A percentile compares a stretch with the other conserved stretches of the same genome.
Evolutionary conservation across 2,113 vertebrate genomes (phyloP).

Genomic region (Bungarus multicinctus): DNA sequence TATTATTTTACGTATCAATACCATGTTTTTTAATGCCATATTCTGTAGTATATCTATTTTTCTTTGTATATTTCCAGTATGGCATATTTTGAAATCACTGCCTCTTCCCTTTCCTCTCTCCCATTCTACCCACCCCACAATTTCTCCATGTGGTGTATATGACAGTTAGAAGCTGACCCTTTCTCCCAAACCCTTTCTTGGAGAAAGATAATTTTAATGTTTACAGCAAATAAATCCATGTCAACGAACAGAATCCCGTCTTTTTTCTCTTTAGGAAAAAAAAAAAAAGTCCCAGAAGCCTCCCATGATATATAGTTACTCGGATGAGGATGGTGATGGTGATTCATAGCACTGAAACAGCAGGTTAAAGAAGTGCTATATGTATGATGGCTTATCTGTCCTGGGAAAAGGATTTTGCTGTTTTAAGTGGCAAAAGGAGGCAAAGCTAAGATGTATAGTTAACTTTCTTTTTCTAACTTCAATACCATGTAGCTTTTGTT

Average conservation of each 20-base stretch:
- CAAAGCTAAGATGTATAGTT: constrained; percentile 26
- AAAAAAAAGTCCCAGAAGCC: not conserved
- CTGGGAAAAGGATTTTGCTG: not conserved
- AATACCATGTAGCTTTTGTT: not conserved
- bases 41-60: constrained; percentile 72
- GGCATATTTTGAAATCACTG: constrained; percentile 75
- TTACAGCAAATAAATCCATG: constrained; percentile 93
- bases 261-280: constrained; percentile 61
- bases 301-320: not conserved
- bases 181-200: constrained; percentile 84
- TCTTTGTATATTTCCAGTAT: constrained; percentile 77
- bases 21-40: constrained; percentile 71
- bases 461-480: not conserved
- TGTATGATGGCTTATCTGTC: constrained; percentile 13
- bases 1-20: constrained; percentile 80
- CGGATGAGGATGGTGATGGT: not conserved
- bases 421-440: constrained; percentile 22
- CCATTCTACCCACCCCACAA: constrained; percentile 60
- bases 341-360: not conserved
- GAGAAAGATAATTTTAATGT: constrained; percentile 97
- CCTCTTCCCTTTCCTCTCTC: constrained; percentile 67
- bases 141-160: constrained; percentile 76
- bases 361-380: not conserved
- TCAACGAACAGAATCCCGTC: constrained; percentile 72
- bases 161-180: constrained; percentile 74